phyloP scores from a whole-genome alignment of 2,797 vertebrate genomes.

The Platalea minor region DNA sequence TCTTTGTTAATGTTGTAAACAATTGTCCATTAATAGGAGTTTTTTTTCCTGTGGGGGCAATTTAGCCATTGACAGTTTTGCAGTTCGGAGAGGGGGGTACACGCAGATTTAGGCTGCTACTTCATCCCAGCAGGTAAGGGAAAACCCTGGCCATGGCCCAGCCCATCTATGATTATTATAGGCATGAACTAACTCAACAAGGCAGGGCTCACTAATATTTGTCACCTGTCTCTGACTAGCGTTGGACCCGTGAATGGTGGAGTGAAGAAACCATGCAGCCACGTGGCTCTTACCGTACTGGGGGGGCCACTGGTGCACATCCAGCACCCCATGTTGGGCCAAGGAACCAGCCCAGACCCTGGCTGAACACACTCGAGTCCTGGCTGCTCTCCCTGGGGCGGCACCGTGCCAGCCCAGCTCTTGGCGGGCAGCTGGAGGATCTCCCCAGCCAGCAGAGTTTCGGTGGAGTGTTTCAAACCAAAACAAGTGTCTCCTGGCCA shows the following conservation, averaged over 20 bases:
- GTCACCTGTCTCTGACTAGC: neutral
- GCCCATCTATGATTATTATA: neutral
- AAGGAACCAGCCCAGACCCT: neutral
- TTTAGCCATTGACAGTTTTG: neutral
- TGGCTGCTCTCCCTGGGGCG: neutral
- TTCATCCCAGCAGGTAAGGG: neutral
- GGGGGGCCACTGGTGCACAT: neutral
- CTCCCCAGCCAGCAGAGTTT: neutral
- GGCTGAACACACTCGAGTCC: neutral
- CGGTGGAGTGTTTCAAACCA: neutral
- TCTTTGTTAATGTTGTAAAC: neutral
- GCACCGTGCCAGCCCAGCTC: neutral
- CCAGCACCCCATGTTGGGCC: neutral
- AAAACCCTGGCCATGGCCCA: neutral
- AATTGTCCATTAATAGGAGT: neutral
- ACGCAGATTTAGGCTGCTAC: neutral
- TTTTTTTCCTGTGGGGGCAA: neutral
- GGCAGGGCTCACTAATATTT: neutral
- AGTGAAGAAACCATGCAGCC: neutral
- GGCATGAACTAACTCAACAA: neutral
- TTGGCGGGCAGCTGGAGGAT: neutral
- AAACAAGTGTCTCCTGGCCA: neutral
- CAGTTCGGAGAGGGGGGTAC: neutral
- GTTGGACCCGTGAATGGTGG: neutral
- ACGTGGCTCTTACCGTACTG: accelerated